Conservation (phyloP, 2,888 invertebrate species). For the Rhopalosiphum nymphaeae region DNA sequence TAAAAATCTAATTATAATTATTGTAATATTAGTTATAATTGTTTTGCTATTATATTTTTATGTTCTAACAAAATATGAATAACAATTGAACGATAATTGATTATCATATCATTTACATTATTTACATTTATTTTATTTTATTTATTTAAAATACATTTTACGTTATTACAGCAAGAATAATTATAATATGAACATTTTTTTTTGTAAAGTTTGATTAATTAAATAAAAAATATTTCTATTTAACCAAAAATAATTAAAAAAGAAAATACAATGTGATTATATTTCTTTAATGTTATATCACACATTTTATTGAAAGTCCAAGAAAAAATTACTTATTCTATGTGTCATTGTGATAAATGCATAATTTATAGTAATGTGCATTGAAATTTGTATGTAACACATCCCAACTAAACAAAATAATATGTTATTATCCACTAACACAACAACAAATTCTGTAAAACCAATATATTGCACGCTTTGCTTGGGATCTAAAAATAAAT, state of each 20-base stretch:
- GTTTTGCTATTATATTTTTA: not conserved
- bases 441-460: not conserved
- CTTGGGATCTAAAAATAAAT: not conserved
- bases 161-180: not conserved
- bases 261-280: not conserved
- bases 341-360: not conserved
- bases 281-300: not conserved
- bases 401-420: not conserved
- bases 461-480: not conserved
- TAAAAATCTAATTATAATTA: not conserved
- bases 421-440: not conserved
- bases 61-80: not conserved
- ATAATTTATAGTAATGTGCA: not conserved
- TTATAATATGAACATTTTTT: not conserved
- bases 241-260: not conserved
- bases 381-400: not conserved
- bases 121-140: not conserved
- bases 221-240: not conserved
- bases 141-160: not conserved
- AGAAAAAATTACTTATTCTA: not conserved
- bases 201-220: no score
- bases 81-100: not conserved
- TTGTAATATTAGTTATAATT: not conserved
- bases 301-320: not conserved
- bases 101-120: not conserved